phyloP scores from a whole-genome alignment of 2,888 invertebrate species.

The Chrysolina oricalcia region DNA sequence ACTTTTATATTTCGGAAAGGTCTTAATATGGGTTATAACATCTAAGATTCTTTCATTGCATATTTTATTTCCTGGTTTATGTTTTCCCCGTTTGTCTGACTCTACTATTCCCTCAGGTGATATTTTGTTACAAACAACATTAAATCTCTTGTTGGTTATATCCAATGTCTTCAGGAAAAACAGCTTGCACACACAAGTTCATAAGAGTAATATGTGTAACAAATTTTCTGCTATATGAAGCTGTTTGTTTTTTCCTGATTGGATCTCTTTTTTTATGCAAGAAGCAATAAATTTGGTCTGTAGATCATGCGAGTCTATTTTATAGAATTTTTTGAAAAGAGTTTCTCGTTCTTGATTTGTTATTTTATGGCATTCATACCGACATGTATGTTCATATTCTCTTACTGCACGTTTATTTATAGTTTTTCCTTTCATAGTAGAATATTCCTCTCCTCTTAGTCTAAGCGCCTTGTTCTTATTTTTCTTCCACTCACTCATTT shows the following conservation, averaged over 20 bases:
- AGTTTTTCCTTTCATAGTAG: background rate
- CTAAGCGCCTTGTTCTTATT: background rate
- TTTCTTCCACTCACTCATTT: background rate
- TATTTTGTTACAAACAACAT: background rate
- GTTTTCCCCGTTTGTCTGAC: background rate
- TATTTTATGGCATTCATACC: too few species aligned
- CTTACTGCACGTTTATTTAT: background rate
- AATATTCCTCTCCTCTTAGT: too few species aligned
- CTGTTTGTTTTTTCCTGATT: background rate
- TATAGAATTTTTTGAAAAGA: background rate
- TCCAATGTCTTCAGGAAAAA: too few species aligned
- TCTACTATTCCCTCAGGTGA: slow-evolving; percentile 1
- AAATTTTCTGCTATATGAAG: too few species aligned
- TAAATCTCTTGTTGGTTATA: background rate
- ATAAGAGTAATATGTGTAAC: too few species aligned
- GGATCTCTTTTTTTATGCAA: background rate
- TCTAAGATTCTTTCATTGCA: too few species aligned
- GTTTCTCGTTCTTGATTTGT: slow-evolving; percentile 1
- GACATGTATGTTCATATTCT: background rate
- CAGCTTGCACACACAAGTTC: too few species aligned
- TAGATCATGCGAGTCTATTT: background rate
- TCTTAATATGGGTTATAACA: too few species aligned
- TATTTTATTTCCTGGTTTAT: too few species aligned
- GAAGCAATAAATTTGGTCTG: background rate
- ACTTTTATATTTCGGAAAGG: too few species aligned